Percentiles rank a stretch among this genome's conserved stretches.
Evolutionary conservation across 2,888 invertebrate genomes (phyloP).

Genomic region (Crematogaster levior): DNA sequence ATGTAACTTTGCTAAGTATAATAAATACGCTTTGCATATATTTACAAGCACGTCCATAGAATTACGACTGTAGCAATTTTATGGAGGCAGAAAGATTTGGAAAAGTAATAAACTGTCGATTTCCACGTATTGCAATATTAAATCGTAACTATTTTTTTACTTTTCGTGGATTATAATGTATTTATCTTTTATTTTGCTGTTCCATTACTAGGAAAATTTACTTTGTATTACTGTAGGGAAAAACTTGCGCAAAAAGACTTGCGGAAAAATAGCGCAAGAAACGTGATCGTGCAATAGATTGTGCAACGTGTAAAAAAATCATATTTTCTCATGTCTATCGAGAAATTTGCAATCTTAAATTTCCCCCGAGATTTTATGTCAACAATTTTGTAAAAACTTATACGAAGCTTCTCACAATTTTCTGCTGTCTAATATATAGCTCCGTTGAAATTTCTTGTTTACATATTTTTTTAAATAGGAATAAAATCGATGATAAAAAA

Average conservation of each 20-base stretch:
- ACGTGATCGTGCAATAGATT: slow-evolving; percentile 9
- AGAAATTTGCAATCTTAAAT: slow-evolving; percentile 7
- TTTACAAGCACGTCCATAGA: slow-evolving; percentile 43
- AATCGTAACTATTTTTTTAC: not conserved
- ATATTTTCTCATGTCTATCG: not conserved
- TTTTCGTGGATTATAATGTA: not conserved
- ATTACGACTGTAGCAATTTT: slow-evolving; percentile 2
- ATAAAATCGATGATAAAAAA: not conserved
- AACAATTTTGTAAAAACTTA: slow-evolving; percentile 4
- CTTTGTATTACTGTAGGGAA: not conserved
- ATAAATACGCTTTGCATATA: slow-evolving; percentile 51
- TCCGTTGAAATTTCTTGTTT: not conserved
- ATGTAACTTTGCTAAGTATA: slow-evolving; percentile 38
- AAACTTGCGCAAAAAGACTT: not conserved
- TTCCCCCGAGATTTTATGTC: slow-evolving; percentile 20
- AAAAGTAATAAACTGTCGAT: slow-evolving; percentile 27
- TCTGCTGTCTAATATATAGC: not conserved
- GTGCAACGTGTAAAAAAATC: slow-evolving; percentile 17
- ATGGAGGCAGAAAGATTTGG: not conserved
- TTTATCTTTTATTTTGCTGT: slow-evolving; percentile 1
- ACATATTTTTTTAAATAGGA: not conserved
- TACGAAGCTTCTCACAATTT: not conserved
- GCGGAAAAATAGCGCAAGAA: not conserved
- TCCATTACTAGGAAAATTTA: not conserved
- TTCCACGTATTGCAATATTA: not conserved